A percentile compares a stretch with the other conserved stretches of the same genome.
phyloP scores from a whole-genome alignment of 2,113 vertebrate genomes.

The Nesospiza acunhae region DNA sequence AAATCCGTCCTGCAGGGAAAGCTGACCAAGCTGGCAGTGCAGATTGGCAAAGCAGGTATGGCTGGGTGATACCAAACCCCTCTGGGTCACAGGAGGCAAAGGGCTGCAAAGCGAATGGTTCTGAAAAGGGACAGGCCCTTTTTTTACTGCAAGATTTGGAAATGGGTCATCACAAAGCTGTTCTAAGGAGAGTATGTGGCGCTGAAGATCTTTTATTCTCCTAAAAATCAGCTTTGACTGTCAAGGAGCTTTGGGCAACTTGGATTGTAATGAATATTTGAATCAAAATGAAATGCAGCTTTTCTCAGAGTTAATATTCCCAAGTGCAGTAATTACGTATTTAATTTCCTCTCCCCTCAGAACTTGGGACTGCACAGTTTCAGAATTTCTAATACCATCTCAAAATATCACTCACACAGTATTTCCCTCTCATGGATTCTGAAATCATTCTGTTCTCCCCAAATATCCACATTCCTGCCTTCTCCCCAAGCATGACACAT shows the following conservation, averaged over 20 bases:
- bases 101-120: neutral
- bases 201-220: neutral
- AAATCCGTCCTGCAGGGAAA: constrained; percentile 98
- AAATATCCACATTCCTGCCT: neutral
- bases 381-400: neutral
- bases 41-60: constrained; percentile 98
- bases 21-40: constrained; percentile 97
- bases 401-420: neutral
- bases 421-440: neutral
- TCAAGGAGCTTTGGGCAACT: neutral
- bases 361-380: neutral
- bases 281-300: constrained; percentile 8
- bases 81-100: neutral
- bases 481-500: neutral
- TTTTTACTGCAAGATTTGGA: neutral
- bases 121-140: neutral
- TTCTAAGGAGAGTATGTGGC: neutral
- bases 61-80: neutral
- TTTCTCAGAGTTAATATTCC: neutral
- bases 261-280: neutral
- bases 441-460: neutral
- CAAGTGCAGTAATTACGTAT: neutral
- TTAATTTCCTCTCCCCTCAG: constrained; percentile 20
- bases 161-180: neutral
- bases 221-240: neutral